These are phyloP conservation scores for Dolichopus griseipennis DNA, from an alignment of 2,888 invertebrate genomes.

Conservation along the genomic window DNA sequence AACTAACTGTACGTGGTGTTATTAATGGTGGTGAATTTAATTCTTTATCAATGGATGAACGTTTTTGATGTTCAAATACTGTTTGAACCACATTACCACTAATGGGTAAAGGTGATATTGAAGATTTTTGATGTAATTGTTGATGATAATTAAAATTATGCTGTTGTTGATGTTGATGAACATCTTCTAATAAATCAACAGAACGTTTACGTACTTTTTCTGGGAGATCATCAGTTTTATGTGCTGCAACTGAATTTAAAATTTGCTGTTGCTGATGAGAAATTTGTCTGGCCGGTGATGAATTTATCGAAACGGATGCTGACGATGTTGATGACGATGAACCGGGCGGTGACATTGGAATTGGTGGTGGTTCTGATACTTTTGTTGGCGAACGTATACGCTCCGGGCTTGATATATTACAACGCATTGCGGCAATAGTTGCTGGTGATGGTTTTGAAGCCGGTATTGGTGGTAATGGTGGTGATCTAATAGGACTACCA, in stretches of 20 bases:
- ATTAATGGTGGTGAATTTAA: constrained; percentile 25
- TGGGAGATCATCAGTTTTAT: constrained; percentile 29
- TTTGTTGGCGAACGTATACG: constrained; percentile 39
- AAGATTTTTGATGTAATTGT: constrained; percentile 9
- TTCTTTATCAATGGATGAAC: constrained; percentile 34
- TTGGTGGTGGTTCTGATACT: constrained; percentile 30
- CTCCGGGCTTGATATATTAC: constrained; percentile 38
- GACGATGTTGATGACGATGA: constrained; percentile 16
- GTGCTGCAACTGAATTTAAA: constrained; percentile 13
- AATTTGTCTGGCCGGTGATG: constrained; percentile 27
- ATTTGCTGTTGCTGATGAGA: constrained; percentile 19
- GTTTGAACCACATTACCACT: constrained; percentile 17
- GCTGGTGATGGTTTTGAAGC: constrained; percentile 33
- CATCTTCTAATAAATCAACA: constrained; percentile 31
- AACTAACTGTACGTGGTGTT: constrained; percentile 25
- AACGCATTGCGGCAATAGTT: constrained; percentile 33
- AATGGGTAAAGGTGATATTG: background rate
- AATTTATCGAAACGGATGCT: constrained; percentile 13
- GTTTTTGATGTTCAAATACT: constrained; percentile 28
- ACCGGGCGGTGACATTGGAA: constrained; percentile 20
- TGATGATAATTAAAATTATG: constrained; percentile 24
- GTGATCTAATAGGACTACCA: constrained; percentile 39
- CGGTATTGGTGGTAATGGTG: constrained; percentile 41
- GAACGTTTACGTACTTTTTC: constrained; percentile 41
- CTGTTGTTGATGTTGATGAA: constrained; percentile 27